These are phyloP conservation scores for Lissocephala sabroskyi DNA, from an alignment of 2,888 invertebrate species.

Conservation along the genomic window DNA sequence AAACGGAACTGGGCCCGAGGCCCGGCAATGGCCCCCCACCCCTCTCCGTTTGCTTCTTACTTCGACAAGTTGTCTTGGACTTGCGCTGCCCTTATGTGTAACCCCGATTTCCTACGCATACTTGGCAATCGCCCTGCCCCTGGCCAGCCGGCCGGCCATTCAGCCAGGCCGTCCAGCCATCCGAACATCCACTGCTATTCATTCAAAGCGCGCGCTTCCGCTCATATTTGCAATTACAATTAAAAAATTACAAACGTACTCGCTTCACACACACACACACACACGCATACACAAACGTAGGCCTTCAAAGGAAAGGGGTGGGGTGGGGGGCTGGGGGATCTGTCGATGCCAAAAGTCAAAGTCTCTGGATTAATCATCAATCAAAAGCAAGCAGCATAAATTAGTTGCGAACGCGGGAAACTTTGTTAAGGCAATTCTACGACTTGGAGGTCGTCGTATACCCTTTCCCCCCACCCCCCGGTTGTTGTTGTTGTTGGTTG, in stretches of 20 bases:
- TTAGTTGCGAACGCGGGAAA: slow-evolving; percentile 33
- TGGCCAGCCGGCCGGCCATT: not conserved
- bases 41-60: too few species aligned
- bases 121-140: not conserved
- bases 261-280: too few species aligned
- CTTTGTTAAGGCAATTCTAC: not conserved
- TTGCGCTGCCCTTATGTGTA: slow-evolving; percentile 41
- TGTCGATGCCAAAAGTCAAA: slow-evolving; percentile 58
- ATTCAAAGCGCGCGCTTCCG: slow-evolving; percentile 36
- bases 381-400: slow-evolving; percentile 49
- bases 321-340: not conserved
- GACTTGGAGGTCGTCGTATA: not conserved
- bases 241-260: slow-evolving; percentile 19
- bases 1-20: too few species aligned
- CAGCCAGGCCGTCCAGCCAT: too few species aligned
- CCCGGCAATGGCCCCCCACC: too few species aligned
- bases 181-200: not conserved
- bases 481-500: not conserved
- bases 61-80: too few species aligned
- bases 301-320: too few species aligned
- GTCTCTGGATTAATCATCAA: slow-evolving; percentile 64
- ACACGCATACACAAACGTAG: not conserved
- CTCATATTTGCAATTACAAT: slow-evolving; percentile 58
- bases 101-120: slow-evolving; percentile 40
- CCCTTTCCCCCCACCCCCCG: too few species aligned